Base-by-base conservation (phyloP, 2,888 invertebrate species). In the Strigamia transsilvanica region DNA sequence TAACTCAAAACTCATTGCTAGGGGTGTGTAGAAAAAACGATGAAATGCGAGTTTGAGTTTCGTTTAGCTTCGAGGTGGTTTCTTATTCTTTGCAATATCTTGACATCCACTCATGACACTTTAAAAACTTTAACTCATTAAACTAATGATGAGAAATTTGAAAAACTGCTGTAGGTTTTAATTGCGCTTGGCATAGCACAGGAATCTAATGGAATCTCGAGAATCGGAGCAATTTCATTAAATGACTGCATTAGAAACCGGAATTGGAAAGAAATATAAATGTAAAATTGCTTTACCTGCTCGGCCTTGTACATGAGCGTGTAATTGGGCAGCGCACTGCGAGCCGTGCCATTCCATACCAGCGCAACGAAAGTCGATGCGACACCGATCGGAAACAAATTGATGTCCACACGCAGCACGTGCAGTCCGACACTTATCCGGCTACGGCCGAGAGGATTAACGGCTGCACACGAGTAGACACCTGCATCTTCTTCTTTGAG, bases 401-500 rank as follows among this genome's bases (percentile, higher is more conserved):
- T 85, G 23, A 89, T 86, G 81, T 88, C 87, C 77, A 88, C 87
- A 79, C 87, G 87, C 42, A 86, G 86, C 18, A 89, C 88, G 27
- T 83, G 85, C 2, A 89, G 86, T 1, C 82, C 78, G 6, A 85
- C 83, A 1, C 87, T 86, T 0, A 86, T 85, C 42, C 86, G 87
- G 61, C 86, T 87, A 56, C 84, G 85, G 7, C 88, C 88, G 2
- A 85, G 79, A 0, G 83, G 79, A 84, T 88, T 89, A 78, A 86
- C 85, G 1, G 89, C 89, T 38, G 87, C 85, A 84, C 89, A 89
- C 10, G 86, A 86, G 85, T 89, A 89, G 2, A 86, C 85, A 4
- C 89, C 89, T 23, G 86, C 86, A 84, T 89, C 89, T 3, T 84
- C 84, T 15, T 83, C 86, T 83, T 84, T 85, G 23, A 87, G 82